Conservation (phyloP, 2,797 vertebrate species). For the Lates japonicus region DNA sequence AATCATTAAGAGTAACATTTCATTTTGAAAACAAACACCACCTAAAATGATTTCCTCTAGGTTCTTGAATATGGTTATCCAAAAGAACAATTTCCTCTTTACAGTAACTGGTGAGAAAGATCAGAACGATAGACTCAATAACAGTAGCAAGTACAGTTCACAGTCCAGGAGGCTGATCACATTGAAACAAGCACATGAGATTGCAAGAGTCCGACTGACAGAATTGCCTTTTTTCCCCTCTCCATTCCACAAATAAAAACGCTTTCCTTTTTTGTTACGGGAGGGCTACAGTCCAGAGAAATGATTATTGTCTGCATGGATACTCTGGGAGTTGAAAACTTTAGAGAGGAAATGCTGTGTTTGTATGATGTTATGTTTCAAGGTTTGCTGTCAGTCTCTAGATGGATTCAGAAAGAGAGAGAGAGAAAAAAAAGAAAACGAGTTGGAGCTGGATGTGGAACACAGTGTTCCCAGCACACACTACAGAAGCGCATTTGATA, state of each 20-base stretch:
- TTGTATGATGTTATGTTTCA: conserved; percentile 54
- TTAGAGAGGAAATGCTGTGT: conserved; percentile 29
- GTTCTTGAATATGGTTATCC: conserved; percentile 11
- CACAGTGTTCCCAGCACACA: conserved; percentile 52
- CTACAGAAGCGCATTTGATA: conserved; percentile 53
- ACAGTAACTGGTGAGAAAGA: conserved; percentile 3
- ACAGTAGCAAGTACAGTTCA: neutral
- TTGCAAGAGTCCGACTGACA: conserved; percentile 9
- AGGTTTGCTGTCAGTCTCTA: conserved; percentile 48
- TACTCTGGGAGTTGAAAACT: conserved; percentile 20
- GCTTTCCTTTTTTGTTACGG: neutral
- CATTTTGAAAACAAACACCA: neutral
- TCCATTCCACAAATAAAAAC: conserved; percentile 10
- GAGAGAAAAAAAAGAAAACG: conserved; percentile 8
- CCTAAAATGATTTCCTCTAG: neutral
- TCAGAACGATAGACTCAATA: conserved; percentile 12
- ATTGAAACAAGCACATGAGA: conserved; percentile 16
- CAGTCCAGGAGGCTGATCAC: conserved; percentile 20
- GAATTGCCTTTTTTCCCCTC: neutral
- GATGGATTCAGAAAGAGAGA: conserved; percentile 28
- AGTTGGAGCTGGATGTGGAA: conserved; percentile 55
- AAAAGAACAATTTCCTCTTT: conserved; percentile 14
- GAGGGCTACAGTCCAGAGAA: conserved; percentile 12
- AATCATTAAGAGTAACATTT: neutral
- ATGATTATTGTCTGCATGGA: conserved; percentile 35